phyloP scores from a whole-genome alignment of 2,113 vertebrate genomes.

The Rhabdornis inornatus region DNA sequence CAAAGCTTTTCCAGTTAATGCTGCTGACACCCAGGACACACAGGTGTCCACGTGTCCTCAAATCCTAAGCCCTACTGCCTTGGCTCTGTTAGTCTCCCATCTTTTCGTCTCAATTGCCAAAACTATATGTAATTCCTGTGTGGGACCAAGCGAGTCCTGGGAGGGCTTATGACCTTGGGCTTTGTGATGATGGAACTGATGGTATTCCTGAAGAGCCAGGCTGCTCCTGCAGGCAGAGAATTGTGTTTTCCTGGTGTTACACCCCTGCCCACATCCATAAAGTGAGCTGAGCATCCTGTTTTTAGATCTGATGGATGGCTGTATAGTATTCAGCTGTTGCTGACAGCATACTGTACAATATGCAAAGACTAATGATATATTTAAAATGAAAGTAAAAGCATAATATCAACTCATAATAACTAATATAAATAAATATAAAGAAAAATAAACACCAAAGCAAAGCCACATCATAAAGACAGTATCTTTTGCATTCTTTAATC shows the following conservation, averaged over 20 bases:
- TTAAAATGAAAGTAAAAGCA: background rate
- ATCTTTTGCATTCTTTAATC: background rate
- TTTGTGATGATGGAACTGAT: background rate
- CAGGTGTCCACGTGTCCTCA: rapidly evolving
- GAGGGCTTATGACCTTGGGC: background rate
- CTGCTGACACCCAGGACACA: background rate
- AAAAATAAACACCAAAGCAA: background rate
- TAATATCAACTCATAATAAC: background rate
- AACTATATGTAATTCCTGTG: background rate
- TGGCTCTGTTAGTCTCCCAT: background rate
- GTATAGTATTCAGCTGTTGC: background rate
- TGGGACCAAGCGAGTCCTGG: background rate
- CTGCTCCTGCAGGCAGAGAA: background rate
- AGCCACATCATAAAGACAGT: background rate
- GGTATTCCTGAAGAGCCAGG: background rate
- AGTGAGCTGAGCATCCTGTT: background rate
- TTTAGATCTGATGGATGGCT: background rate
- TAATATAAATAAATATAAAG: background rate
- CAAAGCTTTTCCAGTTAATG: background rate
- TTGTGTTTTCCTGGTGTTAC: rapidly evolving
- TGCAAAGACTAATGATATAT: background rate
- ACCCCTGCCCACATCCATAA: background rate
- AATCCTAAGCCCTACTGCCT: background rate
- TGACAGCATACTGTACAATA: background rate
- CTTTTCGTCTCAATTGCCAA: background rate